These are phyloP conservation scores for Drosophila melanica DNA, from an alignment of 1,140 invertebrate genomes.

Conservation along the genomic window DNA sequence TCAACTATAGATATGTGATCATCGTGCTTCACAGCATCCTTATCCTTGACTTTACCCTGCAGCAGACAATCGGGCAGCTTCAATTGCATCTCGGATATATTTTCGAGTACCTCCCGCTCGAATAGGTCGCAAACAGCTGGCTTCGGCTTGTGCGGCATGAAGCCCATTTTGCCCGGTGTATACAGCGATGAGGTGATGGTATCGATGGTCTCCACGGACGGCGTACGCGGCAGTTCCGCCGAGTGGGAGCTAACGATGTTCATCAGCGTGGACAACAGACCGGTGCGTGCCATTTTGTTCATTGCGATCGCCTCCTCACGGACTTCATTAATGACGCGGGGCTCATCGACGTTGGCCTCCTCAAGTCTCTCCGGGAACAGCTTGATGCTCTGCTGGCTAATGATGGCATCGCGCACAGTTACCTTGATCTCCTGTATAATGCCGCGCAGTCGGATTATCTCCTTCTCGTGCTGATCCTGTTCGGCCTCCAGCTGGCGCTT, in stretches of 20 bases:
- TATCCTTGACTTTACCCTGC: constrained; percentile 23
- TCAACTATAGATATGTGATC: constrained; percentile 56
- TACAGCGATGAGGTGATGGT: constrained; percentile 76
- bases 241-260: constrained; percentile 83
- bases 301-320: constrained; percentile 63
- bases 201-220: constrained; percentile 80
- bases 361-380: constrained; percentile 68
- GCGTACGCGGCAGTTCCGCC: constrained; percentile 54
- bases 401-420: constrained; percentile 86
- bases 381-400: constrained; percentile 83
- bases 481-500: constrained; percentile 84
- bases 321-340: constrained; percentile 45
- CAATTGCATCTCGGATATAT: constrained; percentile 32
- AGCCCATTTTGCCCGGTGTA: constrained; percentile 86
- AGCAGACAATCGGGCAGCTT: constrained; percentile 50
- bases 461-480: constrained; percentile 84
- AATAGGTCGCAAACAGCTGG: constrained; percentile 52
- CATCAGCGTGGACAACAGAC: constrained; percentile 85
- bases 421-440: constrained; percentile 86
- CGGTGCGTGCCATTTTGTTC: constrained; percentile 85
- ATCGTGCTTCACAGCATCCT: background rate
- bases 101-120: constrained; percentile 47
- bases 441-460: constrained; percentile 85
- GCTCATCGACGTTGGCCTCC: constrained; percentile 42
- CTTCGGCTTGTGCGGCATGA: constrained; percentile 84